Evolutionary conservation across 2,797 vertebrate genomes (phyloP), one percentile per base, ranked within the genome.

Genomic region (Scleropages formosus): DNA sequence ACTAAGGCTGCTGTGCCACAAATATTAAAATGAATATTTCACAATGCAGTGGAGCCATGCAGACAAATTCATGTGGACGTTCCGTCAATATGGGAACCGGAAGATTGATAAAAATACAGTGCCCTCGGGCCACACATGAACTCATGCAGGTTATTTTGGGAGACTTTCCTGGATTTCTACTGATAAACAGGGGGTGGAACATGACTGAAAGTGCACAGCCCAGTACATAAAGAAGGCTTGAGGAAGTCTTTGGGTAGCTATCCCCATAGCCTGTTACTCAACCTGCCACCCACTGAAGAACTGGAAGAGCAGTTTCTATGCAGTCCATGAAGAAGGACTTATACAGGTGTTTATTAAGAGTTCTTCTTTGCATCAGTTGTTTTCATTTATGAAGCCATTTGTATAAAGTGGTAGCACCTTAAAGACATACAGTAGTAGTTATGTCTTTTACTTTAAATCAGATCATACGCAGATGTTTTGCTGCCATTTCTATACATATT

Each of bases 41-140:
- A 91, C 85, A 77, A 82, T 72, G 79, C 85, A 84, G 84, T 80
- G 85, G 79, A 56, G 62, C 76, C 83, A 70, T 75, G 89, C 88
- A 89, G 80, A 85, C 90, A 91, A 90, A 92, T 92, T 85, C 84
- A 84, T 90, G 87, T 89, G 82, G 91, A 92, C 88, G 87, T 88
- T 77, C 84, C 75, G 78, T 91, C 91, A 93, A 92, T 92, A 92
- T 31, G 84, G 80, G 84, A 83, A 80, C 78, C 88, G 85, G 88
- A 89, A 89, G 87, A 91, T 88, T 90, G 89, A 91, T 92, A 82
- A 84, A 39, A 87, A 84, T 87, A 84, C 89, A 82, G 88, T 89
- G 88, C 89, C 87, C 84, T 80, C 58, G 74, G 84, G 86, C 87
- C 76, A 82, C 87, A 81, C 84, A 84, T 74, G 81, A 85, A 88